Evolutionary conservation across 1,140 invertebrate species (phyloP), one percentile per base, ranked within the genome.

Genomic region (Cherax quadricarinatus): DNA sequence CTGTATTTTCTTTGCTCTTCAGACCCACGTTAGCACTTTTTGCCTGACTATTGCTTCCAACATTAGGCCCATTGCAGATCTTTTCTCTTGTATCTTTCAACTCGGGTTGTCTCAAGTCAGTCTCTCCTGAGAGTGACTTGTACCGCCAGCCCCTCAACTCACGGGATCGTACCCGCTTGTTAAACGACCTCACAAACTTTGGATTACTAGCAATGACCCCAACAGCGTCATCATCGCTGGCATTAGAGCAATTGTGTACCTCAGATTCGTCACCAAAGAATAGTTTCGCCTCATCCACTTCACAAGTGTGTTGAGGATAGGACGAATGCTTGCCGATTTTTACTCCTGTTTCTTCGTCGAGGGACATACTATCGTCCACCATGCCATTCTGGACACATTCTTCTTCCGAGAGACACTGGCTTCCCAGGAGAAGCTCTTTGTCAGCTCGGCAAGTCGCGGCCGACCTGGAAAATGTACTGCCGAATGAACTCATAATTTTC

Each of bases 161-260:
- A 14, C 88, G 88, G 80, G 88, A 84, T 53, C 88, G 88, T 48
- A 89, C 18, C 66, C 88, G n/a, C 66, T 81, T 82, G n/a, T 89
- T 89, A 60, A 89, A 89, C 1, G 88, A 89, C 88, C 88, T 83
- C 4, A 89, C 88, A 16, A 89, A 89, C 14, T 16, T 70, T 12
- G 80, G 80, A 24, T 83, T 89, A 6, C 60, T 89, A 21, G 21
- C 80, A 21, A 89, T 14, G 21, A 62, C 51, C 48, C 16, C 62
- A 16, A 4, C 62, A 66, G 62, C 62, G 62, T 66, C 14, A 16
- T 66, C 62, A 16, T 66, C 12, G 18, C 62, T 66, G 62, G 62
- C 62, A 66, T 10, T 5, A 66, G 1, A 14, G 18, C 12, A 18
- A 66, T 3, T 21, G 1, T 66, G 12, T 18, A 5, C 62, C 18